Base-by-base conservation (phyloP, 2,797 vertebrate genomes). In the Eulemur mongoz region DNA sequence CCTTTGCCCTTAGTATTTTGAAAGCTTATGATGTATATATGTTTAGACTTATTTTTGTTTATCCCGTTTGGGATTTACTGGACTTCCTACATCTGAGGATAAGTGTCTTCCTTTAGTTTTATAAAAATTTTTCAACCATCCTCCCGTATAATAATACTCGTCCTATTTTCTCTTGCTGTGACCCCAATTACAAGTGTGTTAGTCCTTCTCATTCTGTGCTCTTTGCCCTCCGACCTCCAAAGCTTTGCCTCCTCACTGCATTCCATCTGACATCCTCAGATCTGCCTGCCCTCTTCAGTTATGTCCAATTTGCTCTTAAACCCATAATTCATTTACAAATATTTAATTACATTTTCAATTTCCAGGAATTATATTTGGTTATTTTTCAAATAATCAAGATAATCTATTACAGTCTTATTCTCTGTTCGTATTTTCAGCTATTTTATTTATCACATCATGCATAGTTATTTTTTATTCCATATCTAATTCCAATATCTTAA, bases 301-400 rank as follows among this genome's bases (percentile, higher is more conserved):
- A 82, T 0, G 10, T 15, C 83, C 35, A 83, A 18, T 76, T 65
- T 83, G 43, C n/a, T 67, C 67, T 93, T 57, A 95, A 86, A 82
- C 72, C 13, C 17, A 78, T 27, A 25, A 40, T 1, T 89, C 8
- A 57, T 50, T 73, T 67, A 43, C 32, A 45, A 32, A 65, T 40
- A 52, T 84, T 48, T 48, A 67, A 54, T 59, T 82, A 63, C 2
- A 72, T n/a, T 40, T 79, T 93, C 38, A n/a, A 85, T 93, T 65
- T 91, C 75, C 48, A 90, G 20, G 96, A 88, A 82, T 92, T 65
- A 25, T 1, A 88, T 30, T 67, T 87, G 27, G 9, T 7, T 92
- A 22, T 87, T 84, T 78, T 76, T 61, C 38, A 83, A 78, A 87
- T 38, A 50, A 84, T 81, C n/a, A 27, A 35, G 43, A 63, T 57